A percentile compares a stretch with the other conserved stretches of the same genome.
phyloP scores from a whole-genome alignment of 2,888 invertebrate genomes.

The Acronicta psi region DNA sequence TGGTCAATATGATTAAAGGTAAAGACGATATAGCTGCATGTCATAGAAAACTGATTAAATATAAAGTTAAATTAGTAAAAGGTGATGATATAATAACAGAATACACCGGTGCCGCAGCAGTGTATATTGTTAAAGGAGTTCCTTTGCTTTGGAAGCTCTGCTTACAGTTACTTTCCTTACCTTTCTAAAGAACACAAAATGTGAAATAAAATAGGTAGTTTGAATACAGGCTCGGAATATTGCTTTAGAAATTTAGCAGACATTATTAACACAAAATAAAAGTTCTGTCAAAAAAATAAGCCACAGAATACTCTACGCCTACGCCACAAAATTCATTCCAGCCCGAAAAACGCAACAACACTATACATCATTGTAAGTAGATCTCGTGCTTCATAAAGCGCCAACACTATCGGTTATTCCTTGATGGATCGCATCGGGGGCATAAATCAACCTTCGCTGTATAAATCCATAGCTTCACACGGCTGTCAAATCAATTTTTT shows the following conservation, averaged over 20 bases:
- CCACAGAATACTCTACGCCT: constrained; percentile 12
- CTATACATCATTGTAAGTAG: constrained; percentile 54
- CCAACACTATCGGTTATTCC: constrained; percentile 64
- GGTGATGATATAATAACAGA: no score
- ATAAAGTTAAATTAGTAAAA: no score
- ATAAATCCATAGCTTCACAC: constrained; percentile 65
- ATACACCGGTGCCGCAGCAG: no score
- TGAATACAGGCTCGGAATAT: background rate
- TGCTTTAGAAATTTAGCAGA: background rate
- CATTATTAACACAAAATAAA: background rate
- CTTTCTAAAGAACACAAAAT: no score
- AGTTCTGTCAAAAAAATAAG: background rate
- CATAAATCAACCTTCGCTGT: constrained; percentile 67
- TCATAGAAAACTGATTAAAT: background rate
- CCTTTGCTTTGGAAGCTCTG: no score
- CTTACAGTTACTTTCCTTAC: no score
- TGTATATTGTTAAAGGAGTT: background rate
- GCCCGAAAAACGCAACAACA: constrained; percentile 43
- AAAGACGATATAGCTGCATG: background rate
- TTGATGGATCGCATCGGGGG: constrained; percentile 68
- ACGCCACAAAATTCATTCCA: constrained; percentile 7
- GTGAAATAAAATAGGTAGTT: no score
- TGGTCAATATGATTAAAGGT: background rate
- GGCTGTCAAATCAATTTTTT: constrained; percentile 59
- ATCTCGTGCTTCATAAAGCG: constrained; percentile 45